Evolutionary conservation across 2,797 vertebrate genomes (phyloP).

Genomic region (Platyrinchus mystaceus): DNA sequence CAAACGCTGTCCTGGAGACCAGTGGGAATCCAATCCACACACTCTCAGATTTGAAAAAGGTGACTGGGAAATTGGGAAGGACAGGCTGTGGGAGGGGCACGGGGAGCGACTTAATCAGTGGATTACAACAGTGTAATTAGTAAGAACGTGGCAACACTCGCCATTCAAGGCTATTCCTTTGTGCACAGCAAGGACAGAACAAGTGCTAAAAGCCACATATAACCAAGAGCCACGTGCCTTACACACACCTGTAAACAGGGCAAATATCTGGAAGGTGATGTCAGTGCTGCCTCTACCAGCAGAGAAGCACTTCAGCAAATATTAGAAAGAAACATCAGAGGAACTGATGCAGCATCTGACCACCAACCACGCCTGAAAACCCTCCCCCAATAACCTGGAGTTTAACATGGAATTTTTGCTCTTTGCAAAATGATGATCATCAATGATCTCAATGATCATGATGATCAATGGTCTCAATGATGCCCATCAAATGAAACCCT

Average conservation of each 20-base stretch:
- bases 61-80: neutral
- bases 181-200: neutral
- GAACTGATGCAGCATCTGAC: neutral
- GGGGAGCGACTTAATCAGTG: neutral
- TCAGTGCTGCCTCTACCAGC: neutral
- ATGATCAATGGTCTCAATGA: neutral
- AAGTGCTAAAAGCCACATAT: neutral
- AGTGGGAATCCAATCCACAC: rapidly evolving
- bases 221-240: neutral
- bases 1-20: neutral
- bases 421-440: too few relatives aligned
- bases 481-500: neutral
- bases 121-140: neutral
- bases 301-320: neutral
- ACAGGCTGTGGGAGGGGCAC: neutral
- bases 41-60: neutral
- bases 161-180: neutral
- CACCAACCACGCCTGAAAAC: neutral
- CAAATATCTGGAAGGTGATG: neutral
- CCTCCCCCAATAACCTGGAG: neutral
- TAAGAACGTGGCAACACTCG: rapidly evolving
- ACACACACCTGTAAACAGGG: neutral
- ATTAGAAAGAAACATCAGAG: neutral
- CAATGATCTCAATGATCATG: too few relatives aligned
- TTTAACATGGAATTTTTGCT: neutral